Evolutionary conservation across 2,797 vertebrate genomes (phyloP).

Genomic region (Micrastur ruficollis): DNA sequence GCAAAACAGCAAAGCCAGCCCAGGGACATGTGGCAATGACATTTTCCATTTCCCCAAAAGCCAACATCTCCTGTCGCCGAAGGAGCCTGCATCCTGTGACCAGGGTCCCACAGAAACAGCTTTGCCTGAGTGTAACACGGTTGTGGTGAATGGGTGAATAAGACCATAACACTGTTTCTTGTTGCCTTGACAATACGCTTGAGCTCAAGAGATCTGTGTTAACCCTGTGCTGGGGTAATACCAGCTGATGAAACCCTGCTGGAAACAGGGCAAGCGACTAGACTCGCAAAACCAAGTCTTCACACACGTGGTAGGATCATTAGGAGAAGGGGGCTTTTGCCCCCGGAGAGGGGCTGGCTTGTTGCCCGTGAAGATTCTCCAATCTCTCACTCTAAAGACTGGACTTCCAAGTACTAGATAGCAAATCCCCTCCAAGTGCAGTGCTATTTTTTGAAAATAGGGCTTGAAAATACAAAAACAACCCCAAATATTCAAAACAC

Average conservation of each 20-base stretch:
- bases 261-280: not conserved
- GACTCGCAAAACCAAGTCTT: not conserved
- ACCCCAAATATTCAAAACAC: not conserved
- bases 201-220: not conserved
- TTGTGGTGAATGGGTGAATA: not conserved
- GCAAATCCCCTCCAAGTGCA: not conserved
- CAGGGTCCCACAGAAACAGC: not conserved
- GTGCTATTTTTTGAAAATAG: not conserved
- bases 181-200: constrained; percentile 14
- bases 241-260: not conserved
- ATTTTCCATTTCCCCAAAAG: not conserved
- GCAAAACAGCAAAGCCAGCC: not conserved
- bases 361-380: not conserved
- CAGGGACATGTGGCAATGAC: accelerated
- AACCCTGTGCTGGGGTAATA: not conserved
- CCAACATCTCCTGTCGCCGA: not conserved
- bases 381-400: not conserved
- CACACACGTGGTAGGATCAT: not conserved
- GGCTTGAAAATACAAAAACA: not conserved
- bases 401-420: not conserved
- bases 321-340: not conserved
- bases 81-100: not conserved
- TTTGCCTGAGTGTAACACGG: not conserved
- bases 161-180: not conserved
- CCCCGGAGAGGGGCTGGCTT: not conserved